Percentiles rank a stretch among this genome's conserved stretches.
Conservation (phyloP, 2,797 vertebrate genomes). For the Tadarida brasiliensis region DNA sequence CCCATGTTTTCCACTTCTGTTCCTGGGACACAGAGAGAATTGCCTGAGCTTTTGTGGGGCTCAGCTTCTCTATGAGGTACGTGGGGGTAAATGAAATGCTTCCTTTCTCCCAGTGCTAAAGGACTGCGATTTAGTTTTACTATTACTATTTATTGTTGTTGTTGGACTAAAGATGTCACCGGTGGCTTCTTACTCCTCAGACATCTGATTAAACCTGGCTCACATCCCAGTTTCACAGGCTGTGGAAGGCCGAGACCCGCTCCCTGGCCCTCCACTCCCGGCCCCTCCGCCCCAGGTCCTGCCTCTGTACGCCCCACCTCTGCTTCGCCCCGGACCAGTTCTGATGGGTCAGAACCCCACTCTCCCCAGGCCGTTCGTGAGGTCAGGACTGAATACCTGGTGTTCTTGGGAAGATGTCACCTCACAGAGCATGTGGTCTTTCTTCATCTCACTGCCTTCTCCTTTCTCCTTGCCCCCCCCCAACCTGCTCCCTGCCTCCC, state of each 20-base stretch:
- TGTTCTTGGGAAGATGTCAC: not conserved
- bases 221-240: not conserved
- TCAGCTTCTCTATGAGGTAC: not conserved
- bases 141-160: not conserved
- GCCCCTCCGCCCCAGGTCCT: not conserved
- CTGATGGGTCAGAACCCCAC: not conserved
- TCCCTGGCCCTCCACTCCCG: not conserved
- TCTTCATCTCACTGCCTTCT: not conserved
- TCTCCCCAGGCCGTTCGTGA: not conserved
- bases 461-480: not conserved
- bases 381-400: not conserved
- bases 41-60: not conserved
- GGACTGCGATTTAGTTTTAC: not conserved
- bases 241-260: not conserved
- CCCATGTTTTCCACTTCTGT: not conserved
- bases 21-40: not conserved
- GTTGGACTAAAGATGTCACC: not conserved
- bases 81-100: not conserved
- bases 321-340: not conserved
- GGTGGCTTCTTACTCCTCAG: not conserved
- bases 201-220: not conserved
- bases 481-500: not conserved
- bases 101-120: not conserved
- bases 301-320: not conserved
- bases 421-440: not conserved